Evolutionary conservation across 1,140 invertebrate species (phyloP), one percentile per base, ranked within the genome.

Genomic region (Neuroterus valhalla): DNA sequence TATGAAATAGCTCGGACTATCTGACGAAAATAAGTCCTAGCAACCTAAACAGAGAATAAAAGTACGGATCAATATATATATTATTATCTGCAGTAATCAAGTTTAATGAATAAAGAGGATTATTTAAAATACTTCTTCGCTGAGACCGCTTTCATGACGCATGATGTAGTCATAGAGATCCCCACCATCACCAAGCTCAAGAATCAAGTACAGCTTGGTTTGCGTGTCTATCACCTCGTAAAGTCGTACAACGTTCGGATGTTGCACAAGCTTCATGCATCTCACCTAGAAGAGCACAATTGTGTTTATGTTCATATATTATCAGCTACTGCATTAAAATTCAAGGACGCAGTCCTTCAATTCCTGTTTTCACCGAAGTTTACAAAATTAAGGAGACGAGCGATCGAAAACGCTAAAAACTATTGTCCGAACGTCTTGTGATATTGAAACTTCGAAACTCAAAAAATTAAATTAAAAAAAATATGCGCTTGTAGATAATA

Each of bases 81-180:
- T n/a, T n/a, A n/a, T 8, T 8, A 38, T 38, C 10, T 38, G 31
- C 75, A 26, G n/a, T 17, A 15, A 66, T 73, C 71, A n/a, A 62
- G 11, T 52, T 62, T 48, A 48, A 48, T 0, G n/a, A 48, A n/a
- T 48, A n/a, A 62, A 26, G 69, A 71, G 68, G 68, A 71, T 48
- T 70, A 38, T 31, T 62, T 31, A 72, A 70, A 55, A 46, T 82
- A 90, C 85, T 81, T 89, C 88, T 73, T 95, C 94, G 70, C 91
- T 93, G 26, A 95, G 89, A 48, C 94, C 95, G 75, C 94, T 92
- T 83, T 98, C 97, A 89, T 99, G 96, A 88, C 95, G 95, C 96
- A 99, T 98, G 84, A 99, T 99, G 88, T 99, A 99, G 91, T 99
- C 98, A 90, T 99, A 99, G 82, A 99, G 94, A 92, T 99, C 98